Percentiles rank a stretch among this genome's conserved stretches.
These are phyloP conservation scores for Atrina japonica DNA, from an alignment of 2,888 invertebrate species.

Conservation along the genomic window DNA sequence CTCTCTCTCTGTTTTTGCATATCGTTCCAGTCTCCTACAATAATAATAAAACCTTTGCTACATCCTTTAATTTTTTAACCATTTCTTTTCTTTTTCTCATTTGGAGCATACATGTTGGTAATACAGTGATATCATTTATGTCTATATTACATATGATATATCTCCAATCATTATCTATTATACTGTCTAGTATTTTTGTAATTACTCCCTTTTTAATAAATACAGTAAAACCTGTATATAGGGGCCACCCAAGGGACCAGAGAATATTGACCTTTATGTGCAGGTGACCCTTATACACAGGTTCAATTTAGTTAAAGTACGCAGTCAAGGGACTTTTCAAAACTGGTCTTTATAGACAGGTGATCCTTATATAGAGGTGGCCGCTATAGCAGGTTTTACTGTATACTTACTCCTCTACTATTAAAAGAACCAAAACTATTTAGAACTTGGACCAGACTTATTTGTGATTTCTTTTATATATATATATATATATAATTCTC, in stretches of 20 bases:
- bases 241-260: too few relatives aligned
- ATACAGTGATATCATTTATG: background rate
- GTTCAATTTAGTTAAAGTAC: too few relatives aligned
- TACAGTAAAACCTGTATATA: too few relatives aligned
- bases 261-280: too few relatives aligned
- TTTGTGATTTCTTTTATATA: conserved; percentile 12
- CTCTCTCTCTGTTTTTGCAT: too few relatives aligned
- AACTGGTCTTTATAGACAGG: too few relatives aligned
- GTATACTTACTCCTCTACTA: conserved; percentile 8
- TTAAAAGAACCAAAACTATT: background rate
- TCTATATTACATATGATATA: conserved; percentile 16
- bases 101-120: conserved; percentile 22
- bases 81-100: conserved; percentile 11
- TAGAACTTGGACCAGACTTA: conserved; percentile 11
- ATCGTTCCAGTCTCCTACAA: conserved; percentile 13
- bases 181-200: background rate
- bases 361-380: too few relatives aligned
- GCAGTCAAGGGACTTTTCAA: too few relatives aligned
- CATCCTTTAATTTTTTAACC: background rate
- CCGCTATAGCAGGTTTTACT: too few relatives aligned
- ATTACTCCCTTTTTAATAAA: background rate
- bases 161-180: conserved; percentile 7
- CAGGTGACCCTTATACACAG: too few relatives aligned
- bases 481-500: too few relatives aligned
- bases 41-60: background rate